Conservation (phyloP, 2,113 vertebrate species). For the Oncorhynchus mykiss region DNA sequence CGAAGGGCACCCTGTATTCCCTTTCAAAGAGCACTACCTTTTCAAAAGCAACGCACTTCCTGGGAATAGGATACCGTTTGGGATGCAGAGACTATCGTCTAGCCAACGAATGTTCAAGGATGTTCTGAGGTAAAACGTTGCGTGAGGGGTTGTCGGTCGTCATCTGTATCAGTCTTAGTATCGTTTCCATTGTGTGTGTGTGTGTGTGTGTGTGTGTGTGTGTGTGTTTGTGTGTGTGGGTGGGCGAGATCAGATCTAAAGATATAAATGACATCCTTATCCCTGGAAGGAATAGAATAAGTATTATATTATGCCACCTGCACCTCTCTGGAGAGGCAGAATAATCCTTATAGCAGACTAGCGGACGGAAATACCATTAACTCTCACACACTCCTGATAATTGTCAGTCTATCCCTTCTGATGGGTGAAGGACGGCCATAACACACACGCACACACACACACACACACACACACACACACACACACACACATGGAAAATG, state of each 20-base stretch:
- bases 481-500: slow-evolving; percentile 2
- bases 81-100: not conserved
- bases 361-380: slow-evolving; percentile 67
- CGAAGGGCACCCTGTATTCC: too few relatives aligned
- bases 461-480: too few relatives aligned
- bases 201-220: too few relatives aligned
- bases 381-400: slow-evolving; percentile 69
- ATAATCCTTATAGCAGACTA: slow-evolving; percentile 64
- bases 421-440: slow-evolving; percentile 66
- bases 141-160: not conserved
- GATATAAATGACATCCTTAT: slow-evolving; percentile 62
- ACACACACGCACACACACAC: slow-evolving; percentile 10
- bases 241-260: slow-evolving; percentile 52
- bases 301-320: slow-evolving; percentile 55
- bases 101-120: slow-evolving; percentile 41
- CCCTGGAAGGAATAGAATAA: slow-evolving; percentile 47
- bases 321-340: slow-evolving; percentile 66
- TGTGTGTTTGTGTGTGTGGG: not conserved
- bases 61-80: too few relatives aligned
- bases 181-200: not conserved
- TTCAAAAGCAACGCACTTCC: too few relatives aligned
- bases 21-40: too few relatives aligned
- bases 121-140: slow-evolving; percentile 21
- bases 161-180: slow-evolving; percentile 28
- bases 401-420: slow-evolving; percentile 63